Percentiles rank a stretch among this genome's conserved stretches.
phyloP scores from a whole-genome alignment of 2,113 vertebrate genomes.

The Suncus etruscus region DNA sequence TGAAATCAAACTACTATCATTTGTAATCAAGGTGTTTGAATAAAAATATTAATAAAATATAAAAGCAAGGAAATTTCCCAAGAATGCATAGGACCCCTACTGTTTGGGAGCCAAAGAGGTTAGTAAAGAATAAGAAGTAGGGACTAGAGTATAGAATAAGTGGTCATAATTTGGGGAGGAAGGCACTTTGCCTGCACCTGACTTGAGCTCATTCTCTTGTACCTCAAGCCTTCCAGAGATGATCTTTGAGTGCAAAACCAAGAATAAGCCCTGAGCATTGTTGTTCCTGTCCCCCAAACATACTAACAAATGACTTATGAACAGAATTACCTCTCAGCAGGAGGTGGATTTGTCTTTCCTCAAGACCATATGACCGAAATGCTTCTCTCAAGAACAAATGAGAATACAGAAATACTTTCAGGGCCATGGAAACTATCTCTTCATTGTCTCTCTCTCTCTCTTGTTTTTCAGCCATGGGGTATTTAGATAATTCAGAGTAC shows the following conservation, averaged over 20 bases:
- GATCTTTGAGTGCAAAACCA: no score
- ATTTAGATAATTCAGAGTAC: background rate
- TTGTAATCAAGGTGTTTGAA: no score
- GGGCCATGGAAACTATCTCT: conserved; percentile 20
- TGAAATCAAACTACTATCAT: no score
- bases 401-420: background rate
- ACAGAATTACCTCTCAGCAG: background rate
- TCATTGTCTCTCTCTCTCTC: background rate
- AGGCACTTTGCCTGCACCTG: no score
- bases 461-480: background rate
- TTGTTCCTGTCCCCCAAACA: no score
- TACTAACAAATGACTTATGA: no score
- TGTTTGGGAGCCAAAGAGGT: conserved; percentile 5
- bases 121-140: background rate
- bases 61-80: conserved; percentile 10
- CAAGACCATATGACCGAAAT: background rate
- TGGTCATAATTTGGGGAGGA: no score
- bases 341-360: background rate
- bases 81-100: conserved; percentile 23
- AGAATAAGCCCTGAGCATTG: no score
- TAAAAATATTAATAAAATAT: background rate
- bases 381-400: background rate
- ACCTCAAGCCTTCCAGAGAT: no score
- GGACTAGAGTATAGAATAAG: no score
- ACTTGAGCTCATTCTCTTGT: no score